These are phyloP conservation scores for Aspiorhynchus laticeps DNA, from an alignment of 2,113 vertebrate genomes.

Conservation along the genomic window DNA sequence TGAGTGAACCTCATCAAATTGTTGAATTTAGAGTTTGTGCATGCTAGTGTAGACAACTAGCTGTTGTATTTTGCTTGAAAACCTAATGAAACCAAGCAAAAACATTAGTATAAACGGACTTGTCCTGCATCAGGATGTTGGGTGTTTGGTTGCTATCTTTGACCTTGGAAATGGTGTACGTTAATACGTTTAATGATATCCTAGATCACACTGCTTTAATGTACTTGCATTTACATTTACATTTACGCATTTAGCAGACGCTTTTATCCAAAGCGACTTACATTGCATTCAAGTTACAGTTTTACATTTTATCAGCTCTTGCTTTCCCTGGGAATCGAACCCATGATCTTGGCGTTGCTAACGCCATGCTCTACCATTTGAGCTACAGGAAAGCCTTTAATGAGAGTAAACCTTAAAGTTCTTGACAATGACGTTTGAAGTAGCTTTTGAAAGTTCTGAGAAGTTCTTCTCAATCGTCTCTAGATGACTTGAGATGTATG, in stretches of 20 bases:
- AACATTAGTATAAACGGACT: neutral
- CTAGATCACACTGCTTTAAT: neutral
- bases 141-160: neutral
- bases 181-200: neutral
- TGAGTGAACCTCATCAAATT: conserved; percentile 2
- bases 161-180: neutral
- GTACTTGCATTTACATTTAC: neutral
- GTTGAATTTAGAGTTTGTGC: neutral
- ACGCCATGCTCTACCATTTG: no score
- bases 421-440: neutral
- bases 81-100: neutral
- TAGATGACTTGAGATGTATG: neutral
- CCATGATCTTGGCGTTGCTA: no score
- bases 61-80: neutral
- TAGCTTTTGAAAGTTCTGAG: neutral
- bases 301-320: no score
- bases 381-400: no score
- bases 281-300: no score
- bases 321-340: no score
- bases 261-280: no score
- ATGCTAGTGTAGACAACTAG: neutral
- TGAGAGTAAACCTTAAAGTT: neutral
- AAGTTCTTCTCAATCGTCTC: neutral
- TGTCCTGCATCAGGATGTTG: neutral
- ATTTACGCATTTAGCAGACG: no score